Percentiles rank a stretch among this genome's conserved stretches.
phyloP scores from a whole-genome alignment of 2,113 vertebrate species.

The Galeopterus variegatus region DNA sequence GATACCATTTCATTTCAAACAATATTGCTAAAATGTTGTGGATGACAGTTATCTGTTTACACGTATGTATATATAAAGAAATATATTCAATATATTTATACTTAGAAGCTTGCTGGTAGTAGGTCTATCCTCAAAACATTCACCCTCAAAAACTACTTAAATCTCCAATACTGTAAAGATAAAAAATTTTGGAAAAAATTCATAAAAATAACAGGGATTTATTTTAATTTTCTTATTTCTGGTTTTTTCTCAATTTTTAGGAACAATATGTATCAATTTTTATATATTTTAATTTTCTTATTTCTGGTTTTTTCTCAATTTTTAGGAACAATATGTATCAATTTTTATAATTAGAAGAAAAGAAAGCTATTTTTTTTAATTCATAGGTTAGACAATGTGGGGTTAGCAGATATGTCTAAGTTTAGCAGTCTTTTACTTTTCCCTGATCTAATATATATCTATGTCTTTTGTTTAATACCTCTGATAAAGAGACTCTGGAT shows the following conservation, averaged over 20 bases:
- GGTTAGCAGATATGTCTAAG: background rate
- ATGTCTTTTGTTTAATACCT: slow-evolving; percentile 12
- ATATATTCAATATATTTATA: background rate
- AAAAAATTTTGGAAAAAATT: background rate
- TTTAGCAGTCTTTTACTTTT: background rate
- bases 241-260: slow-evolving; percentile 15
- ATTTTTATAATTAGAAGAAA: slow-evolving; percentile 40
- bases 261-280: background rate
- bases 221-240: slow-evolving; percentile 31
- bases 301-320: background rate
- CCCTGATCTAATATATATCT: background rate
- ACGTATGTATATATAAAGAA: slow-evolving; percentile 6
- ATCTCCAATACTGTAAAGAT: background rate
- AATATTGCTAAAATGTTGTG: background rate
- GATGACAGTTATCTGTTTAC: background rate
- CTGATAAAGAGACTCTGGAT: background rate
- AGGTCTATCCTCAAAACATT: background rate
- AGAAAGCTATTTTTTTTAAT: slow-evolving; percentile 22
- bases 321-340: background rate
- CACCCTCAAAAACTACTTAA: slow-evolving; percentile 22
- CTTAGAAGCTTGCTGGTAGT: background rate
- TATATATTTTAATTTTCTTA: slow-evolving; percentile 48
- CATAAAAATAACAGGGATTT: background rate
- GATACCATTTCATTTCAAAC: slow-evolving; percentile 40
- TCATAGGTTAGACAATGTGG: background rate